Evolutionary conservation across 2,888 invertebrate genomes (phyloP).

Genomic region (Miltochrista miniata): DNA sequence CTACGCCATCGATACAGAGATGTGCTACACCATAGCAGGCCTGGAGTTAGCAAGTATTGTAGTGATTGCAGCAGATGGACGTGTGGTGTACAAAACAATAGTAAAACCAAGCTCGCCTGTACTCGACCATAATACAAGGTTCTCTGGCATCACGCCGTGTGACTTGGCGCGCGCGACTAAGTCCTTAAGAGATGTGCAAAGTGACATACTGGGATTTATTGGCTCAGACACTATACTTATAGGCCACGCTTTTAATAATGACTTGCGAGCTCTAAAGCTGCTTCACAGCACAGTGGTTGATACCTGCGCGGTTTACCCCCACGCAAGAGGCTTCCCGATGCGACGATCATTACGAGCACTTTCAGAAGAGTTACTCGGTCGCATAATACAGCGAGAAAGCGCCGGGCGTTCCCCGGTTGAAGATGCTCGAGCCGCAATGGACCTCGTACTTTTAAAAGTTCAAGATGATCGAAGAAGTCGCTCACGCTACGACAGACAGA

Average conservation of each 20-base stretch:
- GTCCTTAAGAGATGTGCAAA: slow-evolving; percentile 91
- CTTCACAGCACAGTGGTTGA: slow-evolving; percentile 94
- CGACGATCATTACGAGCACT: slow-evolving; percentile 92
- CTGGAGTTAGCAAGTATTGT: slow-evolving; percentile 95
- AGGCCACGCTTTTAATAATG: slow-evolving; percentile 98
- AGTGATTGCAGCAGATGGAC: slow-evolving; percentile 89
- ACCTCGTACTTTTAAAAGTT: slow-evolving; percentile 92
- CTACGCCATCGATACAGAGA: slow-evolving; percentile 97
- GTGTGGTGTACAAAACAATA: slow-evolving; percentile 91
- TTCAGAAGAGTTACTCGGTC: slow-evolving; percentile 87
- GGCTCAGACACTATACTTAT: slow-evolving; percentile 90
- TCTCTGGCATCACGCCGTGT: slow-evolving; percentile 93
- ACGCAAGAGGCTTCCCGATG: slow-evolving; percentile 91
- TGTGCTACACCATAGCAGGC: slow-evolving; percentile 96
- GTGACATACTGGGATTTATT: slow-evolving; percentile 91
- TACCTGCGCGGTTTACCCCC: slow-evolving; percentile 95
- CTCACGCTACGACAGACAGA: slow-evolving; percentile 45
- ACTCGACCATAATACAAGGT: slow-evolving; percentile 97
- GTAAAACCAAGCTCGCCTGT: slow-evolving; percentile 93
- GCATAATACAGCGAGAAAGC: slow-evolving; percentile 90
- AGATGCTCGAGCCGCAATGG: slow-evolving; percentile 95
- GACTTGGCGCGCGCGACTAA: slow-evolving; percentile 85
- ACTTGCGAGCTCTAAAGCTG: slow-evolving; percentile 93
- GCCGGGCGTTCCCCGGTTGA: slow-evolving; percentile 95
- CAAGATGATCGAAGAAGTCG: slow-evolving; percentile 60